These are phyloP conservation scores for Glyptemys insculpta DNA, from an alignment of 2,797 vertebrate genomes.

Conservation along the genomic window DNA sequence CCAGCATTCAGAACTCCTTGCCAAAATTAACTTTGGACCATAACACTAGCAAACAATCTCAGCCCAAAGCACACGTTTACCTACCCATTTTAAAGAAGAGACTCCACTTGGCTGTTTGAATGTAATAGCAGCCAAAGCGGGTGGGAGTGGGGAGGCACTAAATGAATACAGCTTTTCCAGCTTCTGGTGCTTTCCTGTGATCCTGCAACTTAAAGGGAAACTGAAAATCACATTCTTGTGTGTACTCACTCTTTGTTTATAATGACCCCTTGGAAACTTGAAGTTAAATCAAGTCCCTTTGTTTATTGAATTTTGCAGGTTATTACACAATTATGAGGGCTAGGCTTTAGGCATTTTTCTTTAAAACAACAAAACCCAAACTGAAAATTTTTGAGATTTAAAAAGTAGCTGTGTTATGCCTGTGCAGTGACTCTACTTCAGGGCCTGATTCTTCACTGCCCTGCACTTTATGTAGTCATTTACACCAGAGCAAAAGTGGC, in stretches of 20 bases:
- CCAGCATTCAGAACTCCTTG: neutral
- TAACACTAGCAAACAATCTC: neutral
- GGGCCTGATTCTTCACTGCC: neutral
- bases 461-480: neutral
- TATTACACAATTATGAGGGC: neutral
- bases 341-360: conserved; percentile 15
- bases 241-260: conserved; percentile 52
- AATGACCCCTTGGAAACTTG: conserved; percentile 61
- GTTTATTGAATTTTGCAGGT: conserved; percentile 50
- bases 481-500: neutral
- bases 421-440: neutral
- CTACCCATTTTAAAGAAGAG: conserved; percentile 28
- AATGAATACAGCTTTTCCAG: conserved; percentile 70
- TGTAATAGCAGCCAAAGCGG: conserved; percentile 61
- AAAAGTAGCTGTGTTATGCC: conserved; percentile 60
- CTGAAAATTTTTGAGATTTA: conserved; percentile 11
- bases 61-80: neutral
- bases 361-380: neutral
- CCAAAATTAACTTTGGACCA: neutral
- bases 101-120: conserved; percentile 60
- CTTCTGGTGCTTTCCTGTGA: conserved; percentile 66
- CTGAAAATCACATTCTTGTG: conserved; percentile 69
- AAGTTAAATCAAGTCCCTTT: conserved; percentile 65
- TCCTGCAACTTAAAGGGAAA: conserved; percentile 63
- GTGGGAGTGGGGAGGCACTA: conserved; percentile 41